These are phyloP conservation scores for Drosophila mimetica DNA, from an alignment of 2,888 invertebrate genomes.

Conservation along the genomic window DNA sequence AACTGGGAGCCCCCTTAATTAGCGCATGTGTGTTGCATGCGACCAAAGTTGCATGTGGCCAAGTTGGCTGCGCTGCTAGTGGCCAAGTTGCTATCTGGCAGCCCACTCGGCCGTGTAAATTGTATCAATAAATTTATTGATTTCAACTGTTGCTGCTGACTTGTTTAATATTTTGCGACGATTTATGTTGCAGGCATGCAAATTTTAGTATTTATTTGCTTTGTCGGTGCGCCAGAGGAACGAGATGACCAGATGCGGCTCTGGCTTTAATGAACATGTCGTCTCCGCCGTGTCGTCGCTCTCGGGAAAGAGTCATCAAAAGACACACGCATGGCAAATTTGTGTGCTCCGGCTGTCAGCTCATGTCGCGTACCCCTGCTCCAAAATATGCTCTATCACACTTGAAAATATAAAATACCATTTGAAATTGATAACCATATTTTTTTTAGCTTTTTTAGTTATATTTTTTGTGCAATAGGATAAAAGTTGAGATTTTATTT, in stretches of 20 bases:
- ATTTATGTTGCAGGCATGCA: constrained; percentile 76
- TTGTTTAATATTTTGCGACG: constrained; percentile 78
- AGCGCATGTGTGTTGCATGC: constrained; percentile 54
- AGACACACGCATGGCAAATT: constrained; percentile 52
- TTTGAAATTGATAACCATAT: no score
- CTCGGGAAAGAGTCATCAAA: constrained; percentile 63
- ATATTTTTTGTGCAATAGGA: no score
- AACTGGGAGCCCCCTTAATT: constrained; percentile 58
- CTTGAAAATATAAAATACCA: background rate
- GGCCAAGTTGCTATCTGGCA: constrained; percentile 12
- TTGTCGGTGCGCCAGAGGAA: constrained; percentile 40
- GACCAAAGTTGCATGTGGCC: constrained; percentile 49
- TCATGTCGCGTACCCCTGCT: constrained; percentile 9
- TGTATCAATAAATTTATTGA: constrained; percentile 81
- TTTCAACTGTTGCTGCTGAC: constrained; percentile 80
- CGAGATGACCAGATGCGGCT: constrained; percentile 28
- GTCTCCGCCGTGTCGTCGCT: constrained; percentile 40
- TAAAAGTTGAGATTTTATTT: no score
- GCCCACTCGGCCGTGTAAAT: constrained; percentile 60
- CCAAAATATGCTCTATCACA: constrained; percentile 4
- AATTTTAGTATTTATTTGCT: constrained; percentile 66
- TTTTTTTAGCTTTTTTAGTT: no score
- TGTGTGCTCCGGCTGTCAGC: constrained; percentile 44
- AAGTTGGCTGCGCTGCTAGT: background rate
- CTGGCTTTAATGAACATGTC: constrained; percentile 71